These are phyloP conservation scores for Eupithecia inturbata DNA, from an alignment of 2,888 invertebrate genomes.

Conservation along the genomic window DNA sequence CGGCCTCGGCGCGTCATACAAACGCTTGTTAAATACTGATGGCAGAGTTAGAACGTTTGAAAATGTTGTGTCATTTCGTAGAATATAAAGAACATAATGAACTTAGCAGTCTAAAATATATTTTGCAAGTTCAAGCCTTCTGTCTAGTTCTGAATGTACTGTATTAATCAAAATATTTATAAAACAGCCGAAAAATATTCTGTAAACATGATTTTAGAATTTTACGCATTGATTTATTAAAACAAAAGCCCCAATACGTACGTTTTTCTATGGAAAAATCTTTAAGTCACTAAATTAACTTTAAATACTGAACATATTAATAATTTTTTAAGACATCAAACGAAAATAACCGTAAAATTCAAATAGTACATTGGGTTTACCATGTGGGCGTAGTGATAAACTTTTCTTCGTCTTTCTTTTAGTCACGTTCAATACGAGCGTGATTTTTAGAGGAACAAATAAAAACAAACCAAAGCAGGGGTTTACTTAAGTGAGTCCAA, in stretches of 20 bases:
- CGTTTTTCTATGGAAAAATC: neutral
- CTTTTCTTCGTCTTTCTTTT: slow-evolving; percentile 1
- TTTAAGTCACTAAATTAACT: neutral
- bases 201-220: neutral
- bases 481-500: slow-evolving; percentile 35
- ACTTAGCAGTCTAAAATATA: neutral
- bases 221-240: neutral
- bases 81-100: neutral
- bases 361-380: neutral
- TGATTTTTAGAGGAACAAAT: slow-evolving; percentile 11
- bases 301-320: neutral
- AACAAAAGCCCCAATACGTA: neutral
- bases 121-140: neutral
- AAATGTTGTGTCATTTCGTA: slow-evolving; percentile 5
- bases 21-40: slow-evolving; percentile 43
- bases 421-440: slow-evolving; percentile 1
- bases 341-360: neutral
- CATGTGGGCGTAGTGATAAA: neutral
- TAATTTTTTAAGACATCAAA: neutral
- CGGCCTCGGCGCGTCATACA: slow-evolving; percentile 62
- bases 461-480: slow-evolving; percentile 18
- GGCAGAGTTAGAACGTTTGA: slow-evolving; percentile 25
- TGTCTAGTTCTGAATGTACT: neutral
- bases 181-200: neutral
- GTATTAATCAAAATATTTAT: neutral